These are phyloP conservation scores for Caenorhabditis briggsae DNA, from an alignment of 1,140 invertebrate genomes.

Conservation along the genomic window DNA sequence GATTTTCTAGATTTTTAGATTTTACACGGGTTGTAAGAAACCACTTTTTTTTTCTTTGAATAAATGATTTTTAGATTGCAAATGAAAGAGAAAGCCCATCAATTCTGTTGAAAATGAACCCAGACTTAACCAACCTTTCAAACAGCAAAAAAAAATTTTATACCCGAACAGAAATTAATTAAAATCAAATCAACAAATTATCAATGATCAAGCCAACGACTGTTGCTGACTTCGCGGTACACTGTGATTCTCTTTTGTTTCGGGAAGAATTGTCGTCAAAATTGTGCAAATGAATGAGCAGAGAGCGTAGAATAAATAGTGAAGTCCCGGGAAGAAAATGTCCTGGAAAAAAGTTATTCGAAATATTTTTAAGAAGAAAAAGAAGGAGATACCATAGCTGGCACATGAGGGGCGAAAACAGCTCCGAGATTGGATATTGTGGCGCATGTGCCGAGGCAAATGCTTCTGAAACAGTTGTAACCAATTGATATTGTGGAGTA, in stretches of 20 bases:
- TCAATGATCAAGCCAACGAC: constrained; percentile 10
- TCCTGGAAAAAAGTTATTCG: neutral
- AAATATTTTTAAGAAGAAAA: neutral
- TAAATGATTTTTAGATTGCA: neutral
- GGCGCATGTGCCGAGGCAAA: constrained; percentile 54
- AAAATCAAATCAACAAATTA: neutral
- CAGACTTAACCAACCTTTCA: neutral
- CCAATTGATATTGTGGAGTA: no score
- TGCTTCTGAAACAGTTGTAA: constrained; percentile 45
- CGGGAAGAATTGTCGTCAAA: constrained; percentile 34
- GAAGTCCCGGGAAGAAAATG: constrained; percentile 40
- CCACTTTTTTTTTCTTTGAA: neutral
- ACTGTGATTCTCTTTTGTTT: constrained; percentile 46
- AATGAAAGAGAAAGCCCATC: no score
- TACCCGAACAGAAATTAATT: constrained; percentile 1
- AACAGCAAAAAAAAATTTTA: constrained; percentile 16
- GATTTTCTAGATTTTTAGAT: neutral
- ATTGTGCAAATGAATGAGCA: constrained; percentile 47
- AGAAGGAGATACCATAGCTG: neutral
- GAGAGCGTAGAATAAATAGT: constrained; percentile 25
- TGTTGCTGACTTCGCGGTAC: constrained; percentile 40
- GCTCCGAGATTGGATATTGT: constrained; percentile 61
- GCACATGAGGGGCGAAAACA: constrained; percentile 53
- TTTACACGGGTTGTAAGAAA: neutral
- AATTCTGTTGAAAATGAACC: neutral